A percentile compares a stretch with the other conserved stretches of the same genome.
These are phyloP conservation scores for Octopus bimaculoides DNA, from an alignment of 1,140 invertebrate species.

Conservation along the genomic window DNA sequence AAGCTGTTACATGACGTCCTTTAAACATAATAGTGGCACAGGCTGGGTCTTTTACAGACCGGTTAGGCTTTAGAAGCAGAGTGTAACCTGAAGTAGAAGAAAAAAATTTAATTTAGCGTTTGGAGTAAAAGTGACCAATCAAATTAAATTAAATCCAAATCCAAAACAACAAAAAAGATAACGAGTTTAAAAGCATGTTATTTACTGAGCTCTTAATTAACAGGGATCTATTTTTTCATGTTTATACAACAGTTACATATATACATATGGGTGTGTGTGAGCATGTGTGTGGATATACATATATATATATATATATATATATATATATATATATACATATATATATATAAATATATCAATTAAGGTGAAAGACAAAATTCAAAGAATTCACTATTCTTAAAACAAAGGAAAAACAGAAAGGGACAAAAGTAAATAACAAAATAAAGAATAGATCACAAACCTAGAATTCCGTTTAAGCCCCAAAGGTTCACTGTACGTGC, in stretches of 20 bases:
- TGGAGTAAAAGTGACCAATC: too few relatives aligned
- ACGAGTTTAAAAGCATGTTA: too few relatives aligned
- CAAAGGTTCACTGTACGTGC: neutral
- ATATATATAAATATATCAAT: neutral
- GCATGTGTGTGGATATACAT: neutral
- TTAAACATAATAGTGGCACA: conserved; percentile 36
- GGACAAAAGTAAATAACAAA: too few relatives aligned
- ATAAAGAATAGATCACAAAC: neutral
- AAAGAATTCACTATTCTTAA: too few relatives aligned
- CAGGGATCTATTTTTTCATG: too few relatives aligned
- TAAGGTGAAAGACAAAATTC: too few relatives aligned
- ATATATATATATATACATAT: neutral
- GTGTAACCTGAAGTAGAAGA: conserved; percentile 24
- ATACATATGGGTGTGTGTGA: too few relatives aligned
- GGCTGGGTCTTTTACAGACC: conserved; percentile 1
- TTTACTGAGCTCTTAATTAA: too few relatives aligned
- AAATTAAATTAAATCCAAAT: too few relatives aligned
- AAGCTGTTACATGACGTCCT: conserved; percentile 70
- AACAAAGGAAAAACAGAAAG: too few relatives aligned
- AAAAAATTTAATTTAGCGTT: neutral
- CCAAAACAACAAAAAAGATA: too few relatives aligned
- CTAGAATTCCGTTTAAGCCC: neutral
- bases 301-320: neutral
- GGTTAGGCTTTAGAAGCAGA: conserved; percentile 15
- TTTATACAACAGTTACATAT: too few relatives aligned